Base-by-base conservation (phyloP, 2,113 vertebrate genomes). In the Anolis sagrei region DNA sequence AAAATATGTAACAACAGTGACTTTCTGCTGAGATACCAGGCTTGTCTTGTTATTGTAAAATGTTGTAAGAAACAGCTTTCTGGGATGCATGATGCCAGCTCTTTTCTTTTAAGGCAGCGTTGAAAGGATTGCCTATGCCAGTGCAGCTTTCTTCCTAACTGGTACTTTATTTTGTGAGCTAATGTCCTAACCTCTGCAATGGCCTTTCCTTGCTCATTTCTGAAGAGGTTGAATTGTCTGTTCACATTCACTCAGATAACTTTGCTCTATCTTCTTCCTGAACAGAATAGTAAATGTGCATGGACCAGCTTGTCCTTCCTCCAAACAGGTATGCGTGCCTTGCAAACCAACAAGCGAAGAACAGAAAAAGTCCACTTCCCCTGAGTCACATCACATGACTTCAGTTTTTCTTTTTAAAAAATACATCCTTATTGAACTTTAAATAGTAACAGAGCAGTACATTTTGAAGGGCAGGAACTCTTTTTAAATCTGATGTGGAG, bases 231-330 rank as follows among this genome's bases (percentile, higher is more conserved):
- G 23, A 27, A 64, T 44, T 81, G 79, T 81, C 79, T 51, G 79
- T 70, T 81, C 64, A 81, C 29, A 81, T 81, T 81, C 64, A n/a
- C 19, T 81, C 64, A 69, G 3, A 64, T 18, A 51, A 69, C 39
- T 21, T 49, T 11, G 64, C 54, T 58, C 54, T 58, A 14, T 58
- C 54, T 58, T 25, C 66, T 34, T 51, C 64, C 44, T 14, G 18
- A 64, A 64, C 23, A 39, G 36, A 79, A 79, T 48, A 68, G 66
- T 66, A 80, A 66, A 80, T 23, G 11, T 58, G 23, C 44, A 19
- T 48, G 7, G 61, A 54, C 68, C 49, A 73, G 80, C n/a, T 69
- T 49, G 29, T n/a, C 68, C 44, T 32, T 81, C 48, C 39, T 81
- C 66, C n/a, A 51, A 18, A 54, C 39, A 82, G n/a, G 66, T 13